Conservation (phyloP, 2,797 vertebrate species). For the Rhinoraja longicauda region DNA sequence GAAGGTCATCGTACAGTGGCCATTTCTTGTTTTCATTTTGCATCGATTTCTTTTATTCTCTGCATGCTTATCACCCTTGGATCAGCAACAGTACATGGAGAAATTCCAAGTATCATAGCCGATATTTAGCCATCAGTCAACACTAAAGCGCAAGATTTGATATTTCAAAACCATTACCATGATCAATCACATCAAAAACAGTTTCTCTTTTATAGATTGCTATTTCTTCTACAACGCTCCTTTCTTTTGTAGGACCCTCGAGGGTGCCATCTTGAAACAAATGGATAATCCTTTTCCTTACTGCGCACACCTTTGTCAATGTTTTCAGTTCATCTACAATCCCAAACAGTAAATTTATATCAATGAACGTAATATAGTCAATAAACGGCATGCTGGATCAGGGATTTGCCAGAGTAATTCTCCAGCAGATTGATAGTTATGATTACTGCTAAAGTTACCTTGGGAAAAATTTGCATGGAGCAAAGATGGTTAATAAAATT, state of each 20-base stretch:
- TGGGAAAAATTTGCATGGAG: not conserved
- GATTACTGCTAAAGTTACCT: not conserved
- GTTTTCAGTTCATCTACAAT: not conserved
- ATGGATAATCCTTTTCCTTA: not conserved
- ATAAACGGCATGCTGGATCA: not conserved
- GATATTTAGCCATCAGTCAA: not conserved
- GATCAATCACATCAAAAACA: not conserved
- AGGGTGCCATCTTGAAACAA: not conserved
- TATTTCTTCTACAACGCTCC: not conserved
- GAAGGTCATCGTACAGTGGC: not conserved
- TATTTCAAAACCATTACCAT: not conserved
- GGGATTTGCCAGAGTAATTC: not conserved
- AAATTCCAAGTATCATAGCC: not conserved
- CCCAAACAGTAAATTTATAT: not conserved
- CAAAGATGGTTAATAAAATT: not conserved
- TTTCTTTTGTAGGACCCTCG: not conserved
- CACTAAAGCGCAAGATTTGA: not conserved
- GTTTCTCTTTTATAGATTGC: not conserved
- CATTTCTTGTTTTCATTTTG: not conserved
- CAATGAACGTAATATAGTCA: not conserved
- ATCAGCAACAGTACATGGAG: too few species aligned
- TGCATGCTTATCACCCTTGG: not conserved
- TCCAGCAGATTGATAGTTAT: not conserved
- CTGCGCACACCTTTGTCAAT: not conserved
- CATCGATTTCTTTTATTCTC: not conserved